Evolutionary conservation across 37 sponge, comb jelly and placozoan species (phyloP).

Genomic region (Spongilla lacustris): DNA sequence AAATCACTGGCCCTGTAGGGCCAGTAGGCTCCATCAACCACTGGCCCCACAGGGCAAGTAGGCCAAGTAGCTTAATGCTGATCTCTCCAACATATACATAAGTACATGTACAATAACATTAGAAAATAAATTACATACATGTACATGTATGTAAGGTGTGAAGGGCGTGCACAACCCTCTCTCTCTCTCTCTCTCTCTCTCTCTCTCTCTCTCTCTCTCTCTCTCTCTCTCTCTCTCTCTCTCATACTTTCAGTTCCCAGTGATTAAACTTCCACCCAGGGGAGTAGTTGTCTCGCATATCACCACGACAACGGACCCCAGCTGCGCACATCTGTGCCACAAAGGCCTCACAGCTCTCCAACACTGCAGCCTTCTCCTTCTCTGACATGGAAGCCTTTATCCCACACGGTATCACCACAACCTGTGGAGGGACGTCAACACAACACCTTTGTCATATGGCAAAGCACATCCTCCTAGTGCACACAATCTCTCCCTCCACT

Average conservation of each 20-base stretch:
- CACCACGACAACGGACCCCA: conserved; percentile 75
- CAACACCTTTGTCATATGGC: too few relatives aligned
- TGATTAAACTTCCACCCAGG: conserved; percentile 99
- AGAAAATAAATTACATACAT: not conserved
- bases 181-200: conserved; percentile 2
- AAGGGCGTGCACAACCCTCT: too few relatives aligned
- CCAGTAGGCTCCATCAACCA: too few relatives aligned
- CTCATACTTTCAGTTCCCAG: conserved; percentile 91
- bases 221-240: not conserved
- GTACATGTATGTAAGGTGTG: conserved; percentile 7
- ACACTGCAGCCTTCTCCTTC: conserved; percentile 51
- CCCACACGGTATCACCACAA: conserved; percentile 94
- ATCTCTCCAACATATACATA: too few relatives aligned
- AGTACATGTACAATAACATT: not conserved
- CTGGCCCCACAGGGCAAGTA: too few relatives aligned
- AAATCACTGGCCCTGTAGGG: too few relatives aligned
- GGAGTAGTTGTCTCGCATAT: conserved; percentile 91
- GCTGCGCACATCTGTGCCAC: conserved; percentile 40
- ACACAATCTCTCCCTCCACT: not conserved
- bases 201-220: conserved; percentile 2
- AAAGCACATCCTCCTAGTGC: too few relatives aligned
- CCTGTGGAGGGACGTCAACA: conserved; percentile 28
- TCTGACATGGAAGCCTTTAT: conserved; percentile 64
- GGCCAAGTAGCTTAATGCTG: too few relatives aligned
- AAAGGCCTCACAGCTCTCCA: conserved; percentile 62